Base-by-base conservation (phyloP, 2,797 vertebrate genomes). In the Chiroxiphia lanceolata region DNA sequence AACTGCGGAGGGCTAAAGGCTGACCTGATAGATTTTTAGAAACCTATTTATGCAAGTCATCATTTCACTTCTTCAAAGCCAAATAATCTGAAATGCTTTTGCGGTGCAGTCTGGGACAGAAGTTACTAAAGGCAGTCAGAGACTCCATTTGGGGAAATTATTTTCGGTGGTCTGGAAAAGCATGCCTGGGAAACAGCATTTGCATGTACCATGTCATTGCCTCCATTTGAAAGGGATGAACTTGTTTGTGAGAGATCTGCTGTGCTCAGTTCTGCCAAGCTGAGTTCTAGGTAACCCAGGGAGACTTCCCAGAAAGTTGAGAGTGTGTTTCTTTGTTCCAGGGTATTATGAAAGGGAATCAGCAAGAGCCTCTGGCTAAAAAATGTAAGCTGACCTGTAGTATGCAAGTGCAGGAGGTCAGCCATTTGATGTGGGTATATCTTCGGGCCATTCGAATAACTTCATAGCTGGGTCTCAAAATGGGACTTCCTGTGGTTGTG, bases 321-420 rank as follows among this genome's bases (percentile, higher is more conserved):
- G 92, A 71, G 83, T 36, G 27, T 59, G 60, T 71, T 78, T 70
- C 97, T 98, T 98, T 98, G 96, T 98, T 97, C 83, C 88, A 74
- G 70, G 80, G 60, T 85, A 90, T 94, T 97, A 94, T 63, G 91
- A 96, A 96, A 96, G 93, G 89, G 87, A 95, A 89, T 96, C 89
- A 70, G 91, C 79, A 86, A 94, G 91, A 76, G 87, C 95, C 96
- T 97, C 95, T 75, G 89, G 97, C 97, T 97, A 97, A 87, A 96
- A 97, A 96, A 87, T 87, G 84, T 87, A 45, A 97, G 96, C 57
- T 97, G 97, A 97, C 94, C 96, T 92, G 93, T n/a, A 36, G 95
- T 90, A 96, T 64, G 84, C 56, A 63, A 92, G 91, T 94, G 91
- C 95, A 97, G 94, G 94, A 95, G 97, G 96, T 98, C 97, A 96